Evolutionary conservation across 2,113 vertebrate genomes (phyloP), one percentile per base, ranked within the genome.

Genomic region (human (Homo sapiens)): DNA sequence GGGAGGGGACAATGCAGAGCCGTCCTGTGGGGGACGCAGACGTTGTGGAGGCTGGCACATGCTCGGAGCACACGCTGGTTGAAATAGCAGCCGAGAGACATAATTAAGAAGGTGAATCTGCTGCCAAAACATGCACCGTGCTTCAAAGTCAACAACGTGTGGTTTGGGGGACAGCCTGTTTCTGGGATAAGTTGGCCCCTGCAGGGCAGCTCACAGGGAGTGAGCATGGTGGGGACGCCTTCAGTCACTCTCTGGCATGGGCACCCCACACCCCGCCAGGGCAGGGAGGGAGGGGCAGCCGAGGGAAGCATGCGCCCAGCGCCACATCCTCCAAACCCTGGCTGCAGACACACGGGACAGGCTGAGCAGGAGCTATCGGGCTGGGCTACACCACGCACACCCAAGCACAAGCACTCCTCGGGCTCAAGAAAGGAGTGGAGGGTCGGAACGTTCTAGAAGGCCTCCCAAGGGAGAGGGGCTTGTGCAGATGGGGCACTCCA

Each of bases 211-310:
- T 32, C 18, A 16, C 0, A 0, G 20, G 57, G 18, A 35, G 55
- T 1, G 0, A 32, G 11, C 3, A 0, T 3, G 0, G 50, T 0
- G 1, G 17, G 57, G 35, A 8, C 1, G 0, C 0, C 55, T n/a
- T 18, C 68, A 11, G 11, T 40, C 20, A 0, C 1, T 14, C 25
- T 16, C 23, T 1, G 55, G 20, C 76, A 52, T 8, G 5, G 45
- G 59, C 0, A 3, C 45, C 48, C 32, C 17, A 45, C 22, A 3
- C 3, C 52, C 20, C 0, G 0, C 83, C 40, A 45, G 96, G 55
- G 59, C 68, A 25, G 73, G 57, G 3, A 5, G 20, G 3, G 18
- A 22, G 25, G 1, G 4, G 38, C 16, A 3, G 45, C 45, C 8
- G 1, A 18, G 6, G 18, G 27, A 6, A 38, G 23, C 16, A 35